Base-by-base conservation (phyloP, 2,888 invertebrate species). In the Capitulum mitella region DNA sequence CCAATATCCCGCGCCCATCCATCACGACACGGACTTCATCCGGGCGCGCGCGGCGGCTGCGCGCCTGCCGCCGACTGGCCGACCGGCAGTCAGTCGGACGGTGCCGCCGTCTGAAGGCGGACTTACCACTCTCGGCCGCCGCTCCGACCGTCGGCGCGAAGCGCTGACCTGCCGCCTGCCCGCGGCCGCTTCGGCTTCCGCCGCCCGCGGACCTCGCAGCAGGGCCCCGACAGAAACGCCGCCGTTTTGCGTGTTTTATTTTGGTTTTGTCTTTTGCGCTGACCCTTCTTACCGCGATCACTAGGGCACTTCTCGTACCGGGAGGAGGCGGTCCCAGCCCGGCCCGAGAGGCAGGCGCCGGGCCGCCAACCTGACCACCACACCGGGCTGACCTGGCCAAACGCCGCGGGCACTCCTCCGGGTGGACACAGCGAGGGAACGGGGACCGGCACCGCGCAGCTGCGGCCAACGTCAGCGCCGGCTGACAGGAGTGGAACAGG, bases 221-320 rank as follows among this genome's bases (percentile, higher is more conserved):
- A 29, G 12, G 32, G n/a, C n/a, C n/a, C n/a, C n/a, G n/a, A n/a
- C n/a, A 51, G 19, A 34, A 32, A 64, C 64, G 34, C 64, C 12
- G 29, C 37, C 40, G 8, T 26, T 70, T 70, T 70, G 16, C 6
- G 3, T 8, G 22, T 70, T 70, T 70, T 70, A 70, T 70, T 70
- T 70, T 22, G 19, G 40, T 70, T 70, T 70, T 70, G 22, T 70
- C 40, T 70, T 70, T 70, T 37, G 70, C 70, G 70, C 70, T 70
- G 70, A 70, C 70, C 70, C 70, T 26, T 26, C 14, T 40, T 26
- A 70, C 70, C 70, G n/a, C 64, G 2, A 22, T 51, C 54, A 26
- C 22, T 26, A 1, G 54, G n/a, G 54, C n/a, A n/a, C n/a, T n/a
- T n/a, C n/a, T n/a, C n/a, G n/a, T n/a, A n/a, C n/a, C n/a, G n/a